These are phyloP conservation scores for Sebastes variabilis DNA, from an alignment of 2,797 vertebrate genomes.

Conservation along the genomic window DNA sequence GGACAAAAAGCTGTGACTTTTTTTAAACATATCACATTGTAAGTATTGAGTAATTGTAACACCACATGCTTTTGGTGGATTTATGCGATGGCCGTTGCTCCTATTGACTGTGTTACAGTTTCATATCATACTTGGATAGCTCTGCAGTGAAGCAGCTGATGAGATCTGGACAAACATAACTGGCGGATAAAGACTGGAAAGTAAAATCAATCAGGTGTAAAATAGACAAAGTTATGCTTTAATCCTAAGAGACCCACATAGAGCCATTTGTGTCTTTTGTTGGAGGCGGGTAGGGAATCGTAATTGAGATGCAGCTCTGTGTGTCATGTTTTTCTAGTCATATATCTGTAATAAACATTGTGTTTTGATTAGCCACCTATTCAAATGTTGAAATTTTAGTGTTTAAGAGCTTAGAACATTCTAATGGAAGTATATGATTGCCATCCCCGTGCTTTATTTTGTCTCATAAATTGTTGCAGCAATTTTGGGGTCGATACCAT, in stretches of 20 bases:
- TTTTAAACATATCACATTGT: no score
- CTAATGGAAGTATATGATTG: no score
- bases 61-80: not conserved
- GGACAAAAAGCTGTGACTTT: not conserved
- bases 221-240: not conserved
- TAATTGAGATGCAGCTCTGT: not conserved
- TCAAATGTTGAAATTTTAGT: no score
- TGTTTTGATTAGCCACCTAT: no score
- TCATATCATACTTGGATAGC: not conserved
- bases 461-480: no score
- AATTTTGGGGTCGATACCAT: no score
- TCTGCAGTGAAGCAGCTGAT: not conserved
- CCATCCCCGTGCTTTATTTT: accelerated
- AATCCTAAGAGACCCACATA: not conserved
- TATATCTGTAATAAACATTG: not conserved
- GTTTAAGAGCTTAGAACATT: no score
- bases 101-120: not conserved
- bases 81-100: not conserved
- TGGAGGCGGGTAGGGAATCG: not conserved
- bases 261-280: not conserved
- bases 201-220: not conserved
- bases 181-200: not conserved
- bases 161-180: not conserved
- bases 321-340: not conserved
- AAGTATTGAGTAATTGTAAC: not conserved